phyloP scores from a whole-genome alignment of 2,113 vertebrate species.

The Lipotes vexillifer region DNA sequence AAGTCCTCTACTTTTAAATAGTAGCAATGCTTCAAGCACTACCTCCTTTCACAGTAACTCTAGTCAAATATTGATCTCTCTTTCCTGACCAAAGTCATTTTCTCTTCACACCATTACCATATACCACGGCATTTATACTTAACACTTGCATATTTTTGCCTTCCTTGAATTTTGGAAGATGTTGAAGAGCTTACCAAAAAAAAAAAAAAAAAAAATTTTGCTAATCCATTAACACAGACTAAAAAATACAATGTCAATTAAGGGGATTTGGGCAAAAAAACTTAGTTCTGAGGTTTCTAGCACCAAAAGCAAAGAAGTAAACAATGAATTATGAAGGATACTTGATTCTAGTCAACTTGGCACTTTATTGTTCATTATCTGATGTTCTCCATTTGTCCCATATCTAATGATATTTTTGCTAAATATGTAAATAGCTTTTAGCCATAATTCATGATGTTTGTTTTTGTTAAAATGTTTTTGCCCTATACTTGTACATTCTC shows the following conservation, averaged over 20 bases:
- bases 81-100: background rate
- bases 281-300: background rate
- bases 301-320: conserved; percentile 18
- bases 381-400: background rate
- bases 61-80: background rate
- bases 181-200: background rate
- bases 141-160: background rate
- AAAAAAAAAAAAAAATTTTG: background rate
- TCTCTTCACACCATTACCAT: background rate
- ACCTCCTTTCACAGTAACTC: background rate
- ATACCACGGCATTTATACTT: background rate
- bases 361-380: background rate
- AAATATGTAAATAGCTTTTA: background rate
- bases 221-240: background rate
- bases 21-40: background rate
- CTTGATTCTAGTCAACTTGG: background rate
- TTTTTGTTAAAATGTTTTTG: conserved; percentile 4
- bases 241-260: background rate
- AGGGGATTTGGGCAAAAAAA: background rate
- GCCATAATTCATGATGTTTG: background rate
- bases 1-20: background rate
- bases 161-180: background rate
- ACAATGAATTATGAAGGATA: background rate
- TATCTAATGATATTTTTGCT: background rate
- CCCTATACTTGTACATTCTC: background rate